Conservation (phyloP, 2,113 vertebrate genomes). For the Macrotis lagotis region DNA sequence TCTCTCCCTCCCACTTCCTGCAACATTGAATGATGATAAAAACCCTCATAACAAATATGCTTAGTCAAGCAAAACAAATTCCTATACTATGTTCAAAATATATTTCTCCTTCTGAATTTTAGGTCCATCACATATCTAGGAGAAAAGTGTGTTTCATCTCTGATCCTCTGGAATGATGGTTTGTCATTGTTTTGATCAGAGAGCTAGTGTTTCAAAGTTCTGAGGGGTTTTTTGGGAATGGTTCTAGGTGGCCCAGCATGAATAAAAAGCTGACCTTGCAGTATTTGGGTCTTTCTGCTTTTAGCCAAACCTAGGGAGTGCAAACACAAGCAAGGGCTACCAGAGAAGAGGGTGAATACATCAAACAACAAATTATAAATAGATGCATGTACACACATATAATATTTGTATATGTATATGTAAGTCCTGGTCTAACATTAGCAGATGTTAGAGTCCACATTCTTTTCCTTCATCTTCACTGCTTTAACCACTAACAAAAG, state of each 20-base stretch:
- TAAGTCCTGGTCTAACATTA: background rate
- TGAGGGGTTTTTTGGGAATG: no score
- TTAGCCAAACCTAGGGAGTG: conserved; percentile 42
- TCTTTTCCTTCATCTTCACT: background rate
- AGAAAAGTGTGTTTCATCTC: no score
- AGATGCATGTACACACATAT: background rate
- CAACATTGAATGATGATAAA: background rate
- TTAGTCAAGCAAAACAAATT: background rate
- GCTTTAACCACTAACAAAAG: background rate
- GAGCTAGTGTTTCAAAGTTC: background rate
- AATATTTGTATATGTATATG: background rate
- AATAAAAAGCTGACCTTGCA: conserved; percentile 33
- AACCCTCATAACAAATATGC: background rate
- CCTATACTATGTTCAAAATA: background rate
- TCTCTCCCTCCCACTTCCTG: background rate
- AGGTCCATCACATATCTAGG: background rate
- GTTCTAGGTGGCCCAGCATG: conserved; percentile 48
- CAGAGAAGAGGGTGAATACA: conserved; percentile 5
- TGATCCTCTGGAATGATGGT: background rate
- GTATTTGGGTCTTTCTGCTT: conserved; percentile 41
- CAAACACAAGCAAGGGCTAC: conserved; percentile 50
- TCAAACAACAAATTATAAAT: background rate
- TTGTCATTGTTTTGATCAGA: background rate
- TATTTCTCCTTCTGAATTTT: background rate
- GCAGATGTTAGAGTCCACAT: background rate